phyloP scores from a whole-genome alignment of 2,113 vertebrate genomes.

The Petromus typicus region DNA sequence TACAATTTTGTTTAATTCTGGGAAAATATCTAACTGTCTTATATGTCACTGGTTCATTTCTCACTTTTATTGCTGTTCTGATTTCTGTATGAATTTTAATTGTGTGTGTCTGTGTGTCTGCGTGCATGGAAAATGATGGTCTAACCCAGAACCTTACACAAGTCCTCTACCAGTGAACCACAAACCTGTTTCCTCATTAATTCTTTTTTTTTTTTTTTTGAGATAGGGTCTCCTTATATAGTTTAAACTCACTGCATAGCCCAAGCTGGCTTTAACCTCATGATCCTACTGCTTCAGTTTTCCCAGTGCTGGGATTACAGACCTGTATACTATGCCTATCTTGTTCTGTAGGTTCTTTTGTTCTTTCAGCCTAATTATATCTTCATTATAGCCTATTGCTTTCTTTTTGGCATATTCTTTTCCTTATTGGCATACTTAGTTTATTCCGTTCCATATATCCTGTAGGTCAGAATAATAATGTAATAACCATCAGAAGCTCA shows the following conservation, averaged over 20 bases:
- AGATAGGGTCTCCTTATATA: background rate
- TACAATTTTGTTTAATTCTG: slow-evolving; percentile 3
- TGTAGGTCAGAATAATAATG: background rate
- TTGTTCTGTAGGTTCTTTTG: background rate
- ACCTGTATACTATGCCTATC: too few species aligned
- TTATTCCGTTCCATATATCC: background rate
- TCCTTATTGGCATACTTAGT: slow-evolving; percentile 29
- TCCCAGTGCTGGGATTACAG: background rate
- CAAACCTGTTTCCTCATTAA: too few species aligned
- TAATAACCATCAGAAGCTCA: slow-evolving; percentile 40
- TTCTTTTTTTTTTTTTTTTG: background rate
- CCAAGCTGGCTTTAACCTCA: background rate
- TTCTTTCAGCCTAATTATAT: background rate
- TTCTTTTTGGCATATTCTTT: background rate
- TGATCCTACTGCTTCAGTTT: background rate
- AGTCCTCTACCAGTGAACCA: background rate
- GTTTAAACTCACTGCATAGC: background rate
- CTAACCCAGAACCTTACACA: background rate
- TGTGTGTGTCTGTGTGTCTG: background rate
- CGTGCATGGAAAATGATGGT: background rate
- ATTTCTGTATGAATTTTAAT: slow-evolving; percentile 57
- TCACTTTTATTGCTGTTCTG: background rate
- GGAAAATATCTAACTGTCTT: background rate
- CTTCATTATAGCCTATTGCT: background rate
- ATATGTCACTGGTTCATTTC: background rate